These are phyloP conservation scores for Lophotis ruficrista DNA, from an alignment of 2,113 vertebrate genomes.

Conservation along the genomic window DNA sequence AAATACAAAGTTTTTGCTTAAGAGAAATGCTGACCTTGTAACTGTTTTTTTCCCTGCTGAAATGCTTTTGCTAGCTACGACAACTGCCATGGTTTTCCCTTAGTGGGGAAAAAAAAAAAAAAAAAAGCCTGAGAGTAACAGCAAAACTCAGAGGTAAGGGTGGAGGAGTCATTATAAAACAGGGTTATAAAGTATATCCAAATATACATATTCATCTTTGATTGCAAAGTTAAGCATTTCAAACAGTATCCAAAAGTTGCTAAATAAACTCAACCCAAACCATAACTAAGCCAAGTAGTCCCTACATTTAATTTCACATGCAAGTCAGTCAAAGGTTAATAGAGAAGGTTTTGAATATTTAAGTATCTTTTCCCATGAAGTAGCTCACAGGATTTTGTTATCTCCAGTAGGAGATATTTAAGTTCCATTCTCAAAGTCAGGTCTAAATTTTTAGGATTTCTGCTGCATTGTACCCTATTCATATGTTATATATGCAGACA, in stretches of 20 bases:
- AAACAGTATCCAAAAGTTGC: not conserved
- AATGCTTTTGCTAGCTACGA: not conserved
- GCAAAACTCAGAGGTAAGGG: not conserved
- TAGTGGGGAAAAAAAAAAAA: not conserved
- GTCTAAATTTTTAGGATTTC: not conserved
- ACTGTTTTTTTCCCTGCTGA: not conserved
- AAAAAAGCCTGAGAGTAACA: not conserved
- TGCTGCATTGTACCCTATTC: not conserved
- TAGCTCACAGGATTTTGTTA: not conserved
- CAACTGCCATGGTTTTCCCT: not conserved
- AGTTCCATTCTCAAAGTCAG: not conserved
- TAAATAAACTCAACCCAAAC: not conserved
- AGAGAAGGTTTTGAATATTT: not conserved
- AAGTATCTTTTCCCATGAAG: not conserved
- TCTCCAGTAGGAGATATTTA: not conserved
- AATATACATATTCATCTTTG: rapidly evolving
- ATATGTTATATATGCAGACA: not conserved
- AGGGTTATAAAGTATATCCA: not conserved
- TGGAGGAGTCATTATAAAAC: not conserved
- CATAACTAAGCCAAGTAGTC: not conserved
- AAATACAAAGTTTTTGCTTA: not conserved
- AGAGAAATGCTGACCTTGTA: not conserved
- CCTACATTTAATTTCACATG: not conserved
- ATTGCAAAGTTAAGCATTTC: not conserved
- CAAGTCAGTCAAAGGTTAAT: not conserved